Base-by-base conservation (phyloP, 2,888 invertebrate species). In the Acronicta alni region DNA sequence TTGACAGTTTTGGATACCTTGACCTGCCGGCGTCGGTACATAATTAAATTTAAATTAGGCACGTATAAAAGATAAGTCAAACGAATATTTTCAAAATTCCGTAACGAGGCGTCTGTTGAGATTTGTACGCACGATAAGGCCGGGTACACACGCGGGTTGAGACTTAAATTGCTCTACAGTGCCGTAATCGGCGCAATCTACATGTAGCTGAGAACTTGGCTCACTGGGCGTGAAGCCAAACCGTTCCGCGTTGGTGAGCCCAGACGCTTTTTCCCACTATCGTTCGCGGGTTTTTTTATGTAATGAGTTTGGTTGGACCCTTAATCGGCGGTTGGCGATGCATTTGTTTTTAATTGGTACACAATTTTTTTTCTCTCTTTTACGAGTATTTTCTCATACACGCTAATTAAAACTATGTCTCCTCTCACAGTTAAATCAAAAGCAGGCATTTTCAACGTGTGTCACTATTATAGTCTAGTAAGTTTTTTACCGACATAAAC, bases 261-360 rank as follows among this genome's bases (percentile, higher is more conserved):
- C 86, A 84, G 82, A 84, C 83, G 81, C 84, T 87, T 89, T 89
- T 91, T 92, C 92, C 90, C 91, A 92, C 90, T 89, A 85, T 85
- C 77, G 80, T 79, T 80, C 74, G 75, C 79, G 67, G 70, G 62
- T 76, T 79, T 82, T 85, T 86, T 79, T 80, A 79, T 62, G 79
- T 87, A 86, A 89, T 86, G 83, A 88, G 78, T 80, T 82, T 77
- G 79, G 81, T 81, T 77, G 77, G 78, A 62, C 85, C 87, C 88
- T 89, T 85, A 78, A 73, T 80, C 72, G 61, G 60, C 70, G 76
- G 76, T 74, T 71, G 73, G 56, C 67, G 67, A 59, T 77, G 79
- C 75, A 72, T 77, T 68, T 65, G 79, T 69, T 80, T 84, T 82
- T 87, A 87, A 87, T 87, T 86, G 82, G 79, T 80, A 72, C 67